Evolutionary conservation across 2,797 vertebrate genomes (phyloP).

Genomic region (Todus mexicanus): DNA sequence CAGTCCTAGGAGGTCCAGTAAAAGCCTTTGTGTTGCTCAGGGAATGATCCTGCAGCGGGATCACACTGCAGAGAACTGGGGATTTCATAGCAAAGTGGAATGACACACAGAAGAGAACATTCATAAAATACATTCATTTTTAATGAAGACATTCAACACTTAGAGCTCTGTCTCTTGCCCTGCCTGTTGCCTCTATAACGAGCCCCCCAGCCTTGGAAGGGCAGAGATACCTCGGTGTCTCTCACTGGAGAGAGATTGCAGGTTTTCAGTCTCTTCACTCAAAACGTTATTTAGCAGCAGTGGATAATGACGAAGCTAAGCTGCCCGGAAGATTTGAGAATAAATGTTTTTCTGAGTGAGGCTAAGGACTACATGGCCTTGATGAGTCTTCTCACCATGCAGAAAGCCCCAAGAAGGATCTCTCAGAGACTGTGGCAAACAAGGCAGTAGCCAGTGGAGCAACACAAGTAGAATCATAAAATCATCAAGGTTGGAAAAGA

Average conservation of each 20-base stretch:
- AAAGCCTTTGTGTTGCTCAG: background rate
- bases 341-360: background rate
- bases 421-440: background rate
- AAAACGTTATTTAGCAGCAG: background rate
- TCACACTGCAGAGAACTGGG: background rate
- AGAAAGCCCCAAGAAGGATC: background rate
- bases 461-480: too few species aligned
- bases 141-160: background rate
- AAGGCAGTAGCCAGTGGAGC: background rate
- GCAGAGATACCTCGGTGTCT: background rate
- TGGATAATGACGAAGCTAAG: background rate
- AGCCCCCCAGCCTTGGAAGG: background rate
- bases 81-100: background rate
- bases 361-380: background rate
- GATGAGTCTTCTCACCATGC: background rate
- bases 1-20: background rate
- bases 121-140: background rate
- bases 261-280: background rate
- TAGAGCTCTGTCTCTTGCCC: background rate
- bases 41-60: background rate
- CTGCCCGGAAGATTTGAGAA: background rate
- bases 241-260: background rate
- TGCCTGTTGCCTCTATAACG: background rate
- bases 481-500: too few species aligned
- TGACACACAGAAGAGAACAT: background rate